Evolutionary conservation across 2,797 vertebrate species (phyloP).

Genomic region (Graptemys geographica): DNA sequence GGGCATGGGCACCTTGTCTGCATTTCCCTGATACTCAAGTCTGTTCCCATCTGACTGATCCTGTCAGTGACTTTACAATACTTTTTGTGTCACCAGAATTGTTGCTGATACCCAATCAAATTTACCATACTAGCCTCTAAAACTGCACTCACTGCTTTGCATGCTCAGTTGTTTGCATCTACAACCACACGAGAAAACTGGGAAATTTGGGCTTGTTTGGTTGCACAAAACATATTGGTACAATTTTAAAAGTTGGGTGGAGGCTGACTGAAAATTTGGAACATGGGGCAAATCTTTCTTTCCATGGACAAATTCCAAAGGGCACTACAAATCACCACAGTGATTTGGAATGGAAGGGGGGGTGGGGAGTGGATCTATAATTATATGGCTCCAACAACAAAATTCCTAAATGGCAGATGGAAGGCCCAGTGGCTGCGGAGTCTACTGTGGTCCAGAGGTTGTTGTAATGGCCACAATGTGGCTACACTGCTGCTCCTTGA

Average conservation of each 20-base stretch:
- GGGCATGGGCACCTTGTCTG: constrained; percentile 68
- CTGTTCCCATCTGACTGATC: constrained; percentile 73
- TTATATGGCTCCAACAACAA: constrained; percentile 68
- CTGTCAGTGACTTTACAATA: constrained; percentile 62
- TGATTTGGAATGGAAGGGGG: constrained; percentile 68
- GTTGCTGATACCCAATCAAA: constrained; percentile 54
- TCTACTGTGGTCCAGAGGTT: constrained; percentile 53
- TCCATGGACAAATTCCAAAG: background rate
- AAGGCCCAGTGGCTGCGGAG: constrained; percentile 72
- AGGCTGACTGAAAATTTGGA: background rate
- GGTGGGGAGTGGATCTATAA: constrained; percentile 50
- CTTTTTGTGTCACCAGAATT: constrained; percentile 68
- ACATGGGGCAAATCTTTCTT: background rate
- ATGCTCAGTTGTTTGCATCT: background rate
- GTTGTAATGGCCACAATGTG: constrained; percentile 56
- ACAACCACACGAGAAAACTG: background rate
- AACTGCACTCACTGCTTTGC: constrained; percentile 19
- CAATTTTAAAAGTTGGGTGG: background rate
- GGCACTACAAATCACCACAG: background rate
- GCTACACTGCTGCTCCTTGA: constrained; percentile 31
- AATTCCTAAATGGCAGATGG: constrained; percentile 68
- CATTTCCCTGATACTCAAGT: constrained; percentile 71
- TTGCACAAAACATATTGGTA: constrained; percentile 34
- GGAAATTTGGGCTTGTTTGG: background rate
- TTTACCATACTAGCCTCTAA: constrained; percentile 47